A percentile compares a stretch with the other conserved stretches of the same genome.
These are phyloP conservation scores for Vollenhovia emeryi DNA, from an alignment of 1,140 invertebrate species.

Conservation along the genomic window DNA sequence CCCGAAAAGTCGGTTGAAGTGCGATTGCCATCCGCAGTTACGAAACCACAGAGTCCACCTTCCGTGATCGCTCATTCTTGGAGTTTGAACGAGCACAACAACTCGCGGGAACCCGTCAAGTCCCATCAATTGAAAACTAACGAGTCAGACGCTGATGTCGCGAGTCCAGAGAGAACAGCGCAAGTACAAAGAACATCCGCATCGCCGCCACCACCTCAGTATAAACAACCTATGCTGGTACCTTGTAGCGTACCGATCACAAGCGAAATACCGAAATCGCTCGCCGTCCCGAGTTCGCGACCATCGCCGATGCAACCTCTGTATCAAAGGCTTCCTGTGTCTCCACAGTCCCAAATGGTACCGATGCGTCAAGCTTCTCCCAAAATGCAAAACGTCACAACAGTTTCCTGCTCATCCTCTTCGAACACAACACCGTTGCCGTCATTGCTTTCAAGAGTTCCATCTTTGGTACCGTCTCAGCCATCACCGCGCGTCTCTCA, in stretches of 20 bases:
- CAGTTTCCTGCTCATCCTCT: conserved; percentile 60
- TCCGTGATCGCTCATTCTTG: conserved; percentile 82
- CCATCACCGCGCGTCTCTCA: conserved; percentile 75
- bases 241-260: conserved; percentile 71
- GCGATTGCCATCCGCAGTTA: conserved; percentile 58
- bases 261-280: conserved; percentile 69
- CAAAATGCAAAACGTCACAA: conserved; percentile 75
- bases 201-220: conserved; percentile 71
- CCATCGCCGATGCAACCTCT: conserved; percentile 77
- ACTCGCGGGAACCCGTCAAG: conserved; percentile 65
- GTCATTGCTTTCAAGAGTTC: conserved; percentile 74
- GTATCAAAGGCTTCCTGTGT: conserved; percentile 80
- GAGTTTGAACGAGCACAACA: conserved; percentile 78
- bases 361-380: conserved; percentile 80
- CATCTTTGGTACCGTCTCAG: conserved; percentile 77
- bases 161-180: conserved; percentile 56
- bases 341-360: conserved; percentile 79
- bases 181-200: conserved; percentile 46
- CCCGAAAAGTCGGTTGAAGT: conserved; percentile 79
- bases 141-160: conserved; percentile 18
- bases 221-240: conserved; percentile 71
- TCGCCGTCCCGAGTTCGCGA: conserved; percentile 73
- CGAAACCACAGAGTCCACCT: conserved; percentile 70
- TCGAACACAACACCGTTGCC: conserved; percentile 68
- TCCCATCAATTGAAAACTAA: conserved; percentile 42